Conservation (phyloP, 2,888 invertebrate species). For the Temnothorax unifasciatus region DNA sequence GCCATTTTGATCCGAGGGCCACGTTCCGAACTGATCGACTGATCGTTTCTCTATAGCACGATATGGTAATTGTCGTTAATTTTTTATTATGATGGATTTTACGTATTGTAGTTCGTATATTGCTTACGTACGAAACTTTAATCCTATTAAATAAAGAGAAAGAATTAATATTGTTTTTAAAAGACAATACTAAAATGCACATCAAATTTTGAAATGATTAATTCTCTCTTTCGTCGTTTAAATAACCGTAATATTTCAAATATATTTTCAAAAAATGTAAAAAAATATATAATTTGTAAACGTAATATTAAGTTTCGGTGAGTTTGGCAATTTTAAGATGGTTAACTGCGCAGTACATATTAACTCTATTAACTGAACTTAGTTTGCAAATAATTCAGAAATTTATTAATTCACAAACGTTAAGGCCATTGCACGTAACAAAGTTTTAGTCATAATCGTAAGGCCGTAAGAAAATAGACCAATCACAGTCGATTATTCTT, state of each 20-base stretch:
- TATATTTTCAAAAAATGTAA: background rate
- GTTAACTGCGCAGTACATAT: too few species aligned
- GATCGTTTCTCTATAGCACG: background rate
- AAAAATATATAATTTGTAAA: background rate
- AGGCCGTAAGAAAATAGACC: too few species aligned
- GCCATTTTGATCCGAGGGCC: slow-evolving; percentile 42
- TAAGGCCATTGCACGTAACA: too few species aligned
- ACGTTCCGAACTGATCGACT: background rate
- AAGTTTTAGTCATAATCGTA: too few species aligned
- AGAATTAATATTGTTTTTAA: background rate
- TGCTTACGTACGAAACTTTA: background rate
- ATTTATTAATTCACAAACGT: too few species aligned
- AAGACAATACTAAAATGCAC: background rate
- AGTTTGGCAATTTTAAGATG: background rate
- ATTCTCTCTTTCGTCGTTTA: background rate
- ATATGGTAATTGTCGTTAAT: background rate
- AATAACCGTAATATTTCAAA: background rate
- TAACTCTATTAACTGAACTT: too few species aligned
- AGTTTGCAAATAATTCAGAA: too few species aligned
- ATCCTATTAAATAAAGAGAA: background rate
- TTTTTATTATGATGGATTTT: background rate
- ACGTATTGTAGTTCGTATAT: background rate
- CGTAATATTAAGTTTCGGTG: background rate
- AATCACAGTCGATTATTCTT: too few species aligned
- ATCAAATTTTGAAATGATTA: too few species aligned